Percentiles rank a stretch among this genome's conserved stretches.
These are phyloP conservation scores for Arctia plantaginis DNA, from an alignment of 2,888 invertebrate genomes.

Conservation along the genomic window DNA sequence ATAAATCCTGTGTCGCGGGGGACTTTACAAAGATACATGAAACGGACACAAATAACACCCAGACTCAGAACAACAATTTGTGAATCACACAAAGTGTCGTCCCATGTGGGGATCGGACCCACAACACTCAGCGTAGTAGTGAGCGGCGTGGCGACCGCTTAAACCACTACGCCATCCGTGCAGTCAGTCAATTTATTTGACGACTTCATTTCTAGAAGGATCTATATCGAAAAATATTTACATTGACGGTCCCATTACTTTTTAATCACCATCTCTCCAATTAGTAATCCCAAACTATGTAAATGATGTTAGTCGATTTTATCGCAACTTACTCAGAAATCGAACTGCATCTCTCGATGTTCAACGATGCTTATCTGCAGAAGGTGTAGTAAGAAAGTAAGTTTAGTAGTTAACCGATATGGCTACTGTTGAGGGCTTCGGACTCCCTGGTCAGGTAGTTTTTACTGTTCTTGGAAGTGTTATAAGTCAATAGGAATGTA, in stretches of 20 bases:
- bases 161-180: too few species aligned
- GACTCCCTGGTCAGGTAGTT: slow-evolving; percentile 6
- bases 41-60: too few species aligned
- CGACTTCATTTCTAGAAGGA: slow-evolving; percentile 16
- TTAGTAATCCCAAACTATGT: slow-evolving; percentile 35
- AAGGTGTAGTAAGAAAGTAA: slow-evolving; percentile 14
- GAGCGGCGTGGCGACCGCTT: too few species aligned
- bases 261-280: slow-evolving; percentile 45
- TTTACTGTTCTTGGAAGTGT: slow-evolving; percentile 12
- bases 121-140: too few species aligned
- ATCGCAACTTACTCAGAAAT: slow-evolving; percentile 44
- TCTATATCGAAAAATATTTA: slow-evolving; percentile 27
- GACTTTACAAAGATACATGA: too few species aligned
- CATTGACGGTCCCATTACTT: slow-evolving; percentile 36
- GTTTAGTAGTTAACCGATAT: slow-evolving; percentile 18
- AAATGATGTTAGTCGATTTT: slow-evolving; percentile 35
- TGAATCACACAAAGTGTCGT: too few species aligned
- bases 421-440: slow-evolving; percentile 19
- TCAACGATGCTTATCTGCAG: slow-evolving; percentile 14
- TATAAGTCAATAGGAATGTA: not conserved
- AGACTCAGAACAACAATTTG: too few species aligned
- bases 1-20: too few species aligned
- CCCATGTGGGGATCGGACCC: too few species aligned
- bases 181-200: slow-evolving; percentile 5
- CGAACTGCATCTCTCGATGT: slow-evolving; percentile 28